Base-by-base conservation (phyloP, 2,888 invertebrate species). In the Microdon myrmicae region DNA sequence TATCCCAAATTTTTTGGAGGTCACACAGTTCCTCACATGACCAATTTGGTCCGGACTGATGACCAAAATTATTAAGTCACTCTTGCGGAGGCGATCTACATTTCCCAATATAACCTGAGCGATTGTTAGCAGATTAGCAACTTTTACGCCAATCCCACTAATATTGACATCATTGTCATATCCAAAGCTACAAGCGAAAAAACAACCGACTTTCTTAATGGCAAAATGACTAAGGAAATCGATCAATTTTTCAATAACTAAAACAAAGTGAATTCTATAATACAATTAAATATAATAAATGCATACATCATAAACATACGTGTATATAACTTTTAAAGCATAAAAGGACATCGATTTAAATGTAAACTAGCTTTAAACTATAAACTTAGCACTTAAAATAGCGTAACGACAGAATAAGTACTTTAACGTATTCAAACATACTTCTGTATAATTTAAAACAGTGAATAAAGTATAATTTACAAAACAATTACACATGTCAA, bases 361-460 rank as follows among this genome's bases (percentile, higher is more conserved):
- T 51, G 45, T 54, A 60, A 60, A 58, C 35, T 67, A 64, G 45
- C 53, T 58, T 44, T 67, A 64, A 43, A 26, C 19, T 35, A 39
- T 38, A 32, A 32, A 35, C 39, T 22, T 31, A 60, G 38, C 51
- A 54, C 49, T 67, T 60, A 72, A 69, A 71, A 66, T 37, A 12
- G 6, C 8, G 12, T 23, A 23, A 53, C 31, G 44, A 31, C 29
- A 43, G 59, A 58, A 49, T 48, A 64, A 56, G 56, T 64, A 64
- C 64, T 58, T 64, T 64, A 56, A 64, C 58, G 58, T 64, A 64
- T 58, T 47, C 43, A 58, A 56, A 56, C 31, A 56, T 41, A 51
- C 25, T 41, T 43, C 44, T 64, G 64, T 56, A 64, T 47, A 37
- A 55, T 53, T 53, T 44, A 51, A 44, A 49, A 31, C 2, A 23